phyloP scores from a whole-genome alignment of 2,797 vertebrate species.

The Tolypeutes matacus region DNA sequence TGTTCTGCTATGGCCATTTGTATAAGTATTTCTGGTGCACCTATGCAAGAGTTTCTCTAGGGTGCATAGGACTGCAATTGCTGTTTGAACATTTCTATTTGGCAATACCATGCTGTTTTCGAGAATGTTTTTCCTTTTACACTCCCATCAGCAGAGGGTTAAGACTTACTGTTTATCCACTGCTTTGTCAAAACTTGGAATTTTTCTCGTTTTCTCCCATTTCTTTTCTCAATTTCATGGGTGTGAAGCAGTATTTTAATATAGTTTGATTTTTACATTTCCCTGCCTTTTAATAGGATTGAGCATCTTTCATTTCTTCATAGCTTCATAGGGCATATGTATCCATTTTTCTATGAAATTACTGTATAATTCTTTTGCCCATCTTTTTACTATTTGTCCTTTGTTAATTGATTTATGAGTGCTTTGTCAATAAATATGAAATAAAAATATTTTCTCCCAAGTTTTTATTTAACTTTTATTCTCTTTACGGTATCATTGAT shows the following conservation, averaged over 20 bases:
- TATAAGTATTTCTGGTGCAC: not conserved
- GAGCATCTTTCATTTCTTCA: not conserved
- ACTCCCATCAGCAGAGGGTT: not conserved
- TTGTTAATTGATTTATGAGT: not conserved
- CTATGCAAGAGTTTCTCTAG: not conserved
- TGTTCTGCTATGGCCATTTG: not conserved
- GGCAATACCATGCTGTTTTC: too few relatives aligned
- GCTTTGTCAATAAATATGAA: not conserved
- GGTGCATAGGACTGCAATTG: not conserved
- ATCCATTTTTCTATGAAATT: not conserved
- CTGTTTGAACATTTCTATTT: not conserved
- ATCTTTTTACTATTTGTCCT: not conserved
- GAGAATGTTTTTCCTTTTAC: not conserved
- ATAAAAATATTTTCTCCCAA: constrained; percentile 22
- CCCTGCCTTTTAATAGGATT: not conserved
- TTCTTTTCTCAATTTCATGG: not conserved
- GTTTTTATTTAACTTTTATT: constrained; percentile 6
- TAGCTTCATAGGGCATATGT: not conserved
- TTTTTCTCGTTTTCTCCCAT: not conserved
- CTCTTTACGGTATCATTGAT: not conserved
- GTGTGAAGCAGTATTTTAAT: not conserved
- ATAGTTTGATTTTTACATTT: constrained; percentile 14
- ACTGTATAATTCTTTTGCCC: not conserved
- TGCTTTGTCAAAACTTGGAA: not conserved
- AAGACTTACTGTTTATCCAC: not conserved